A percentile compares a stretch with the other conserved stretches of the same genome.
These are phyloP conservation scores for Porites evermanni DNA, from an alignment of 92 coral and sea anemone species.

Conservation along the genomic window DNA sequence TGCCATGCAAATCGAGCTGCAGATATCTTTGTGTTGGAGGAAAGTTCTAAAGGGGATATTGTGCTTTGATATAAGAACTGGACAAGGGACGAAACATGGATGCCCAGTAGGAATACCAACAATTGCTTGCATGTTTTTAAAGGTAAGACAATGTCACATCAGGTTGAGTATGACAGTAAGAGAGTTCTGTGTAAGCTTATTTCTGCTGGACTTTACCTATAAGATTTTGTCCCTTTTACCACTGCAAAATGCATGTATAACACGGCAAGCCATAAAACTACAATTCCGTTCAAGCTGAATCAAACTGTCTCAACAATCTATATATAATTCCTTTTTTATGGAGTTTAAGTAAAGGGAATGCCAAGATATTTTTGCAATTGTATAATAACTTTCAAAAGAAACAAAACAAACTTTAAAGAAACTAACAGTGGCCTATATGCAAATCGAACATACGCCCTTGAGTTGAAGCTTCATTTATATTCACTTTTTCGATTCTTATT, in stretches of 20 bases:
- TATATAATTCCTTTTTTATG: too few species aligned
- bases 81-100: conserved; percentile 55
- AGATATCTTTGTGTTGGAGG: conserved; percentile 43
- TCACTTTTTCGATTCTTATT: not conserved
- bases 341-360: too few species aligned
- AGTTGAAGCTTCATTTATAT: not conserved
- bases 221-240: not conserved
- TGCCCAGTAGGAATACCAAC: conserved; percentile 25
- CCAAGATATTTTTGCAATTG: too few species aligned
- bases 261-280: too few species aligned
- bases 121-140: conserved; percentile 12
- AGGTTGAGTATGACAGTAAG: not conserved
- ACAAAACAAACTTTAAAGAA: too few species aligned
- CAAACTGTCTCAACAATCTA: too few species aligned
- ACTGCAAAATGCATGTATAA: too few species aligned
- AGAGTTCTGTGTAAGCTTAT: not conserved
- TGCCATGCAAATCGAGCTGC: conserved; percentile 23
- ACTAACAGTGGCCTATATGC: not conserved
- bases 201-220: not conserved
- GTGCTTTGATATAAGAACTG: conserved; percentile 53
- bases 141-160: too few species aligned
- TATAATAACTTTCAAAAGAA: too few species aligned
- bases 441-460: not conserved
- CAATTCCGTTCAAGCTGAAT: too few species aligned
- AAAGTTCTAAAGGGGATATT: conserved; percentile 17